Evolutionary conservation across 2,113 vertebrate genomes (phyloP).

Genomic region (Ptilonorhynchus violaceus): DNA sequence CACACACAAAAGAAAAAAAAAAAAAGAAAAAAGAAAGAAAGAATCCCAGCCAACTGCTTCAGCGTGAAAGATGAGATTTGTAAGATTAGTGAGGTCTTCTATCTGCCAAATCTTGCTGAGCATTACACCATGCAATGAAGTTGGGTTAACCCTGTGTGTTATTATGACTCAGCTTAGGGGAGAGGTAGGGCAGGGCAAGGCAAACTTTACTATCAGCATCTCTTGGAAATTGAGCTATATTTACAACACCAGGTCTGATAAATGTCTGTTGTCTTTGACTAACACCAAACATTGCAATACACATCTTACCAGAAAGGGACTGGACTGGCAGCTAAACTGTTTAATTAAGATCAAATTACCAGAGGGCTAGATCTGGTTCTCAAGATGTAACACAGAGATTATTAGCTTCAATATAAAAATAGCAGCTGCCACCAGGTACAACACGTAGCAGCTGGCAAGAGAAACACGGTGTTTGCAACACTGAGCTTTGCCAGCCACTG

Average conservation of each 20-base stretch:
- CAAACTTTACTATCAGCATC: slow-evolving; percentile 50
- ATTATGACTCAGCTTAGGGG: slow-evolving; percentile 46
- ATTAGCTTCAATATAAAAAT: slow-evolving; percentile 32
- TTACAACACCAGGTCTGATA: slow-evolving; percentile 25
- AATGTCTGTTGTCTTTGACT: slow-evolving; percentile 36
- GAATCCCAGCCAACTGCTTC: background rate
- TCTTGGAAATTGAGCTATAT: slow-evolving; percentile 28
- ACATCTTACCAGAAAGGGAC: slow-evolving; percentile 23
- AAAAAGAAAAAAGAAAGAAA: background rate
- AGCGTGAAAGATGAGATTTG: background rate
- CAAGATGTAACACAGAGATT: slow-evolving; percentile 21
- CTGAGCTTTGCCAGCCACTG: background rate
- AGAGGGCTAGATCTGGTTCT: slow-evolving; percentile 38
- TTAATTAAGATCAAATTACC: slow-evolving; percentile 60
- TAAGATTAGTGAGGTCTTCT: background rate
- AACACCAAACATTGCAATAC: slow-evolving; percentile 38
- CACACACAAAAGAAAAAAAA: background rate
- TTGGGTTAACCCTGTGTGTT: background rate
- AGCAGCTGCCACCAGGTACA: slow-evolving; percentile 27
- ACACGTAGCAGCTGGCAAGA: background rate
- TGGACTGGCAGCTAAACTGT: slow-evolving; percentile 24
- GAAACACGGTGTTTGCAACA: background rate
- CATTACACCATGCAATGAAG: background rate
- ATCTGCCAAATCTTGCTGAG: slow-evolving; percentile 60
- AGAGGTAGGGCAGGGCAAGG: slow-evolving; percentile 52